These are phyloP conservation scores for Oreochromis aureus DNA, from an alignment of 2,113 vertebrate species.

Conservation along the genomic window DNA sequence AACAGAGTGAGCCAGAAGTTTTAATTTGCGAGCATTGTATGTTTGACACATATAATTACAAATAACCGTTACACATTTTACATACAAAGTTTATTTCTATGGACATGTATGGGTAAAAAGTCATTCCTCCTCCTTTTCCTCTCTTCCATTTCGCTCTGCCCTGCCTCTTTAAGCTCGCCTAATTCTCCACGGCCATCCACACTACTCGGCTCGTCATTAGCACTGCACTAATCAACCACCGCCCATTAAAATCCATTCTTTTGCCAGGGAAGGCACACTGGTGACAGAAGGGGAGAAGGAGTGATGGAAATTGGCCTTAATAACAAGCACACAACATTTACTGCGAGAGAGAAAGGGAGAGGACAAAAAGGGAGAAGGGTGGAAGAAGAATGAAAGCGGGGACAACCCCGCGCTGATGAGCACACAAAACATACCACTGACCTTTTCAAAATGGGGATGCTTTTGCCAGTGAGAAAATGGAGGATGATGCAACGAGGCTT, in stretches of 20 bases:
- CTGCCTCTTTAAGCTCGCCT: constrained; percentile 1
- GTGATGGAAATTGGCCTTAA: constrained; percentile 58
- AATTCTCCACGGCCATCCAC: background rate
- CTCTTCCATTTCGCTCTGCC: background rate
- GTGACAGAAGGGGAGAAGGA: constrained; percentile 20
- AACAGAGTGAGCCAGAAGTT: background rate
- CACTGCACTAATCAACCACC: constrained; percentile 41
- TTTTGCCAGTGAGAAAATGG: constrained; percentile 22
- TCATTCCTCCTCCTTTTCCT: background rate
- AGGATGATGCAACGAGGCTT: background rate
- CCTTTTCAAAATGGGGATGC: constrained; percentile 36
- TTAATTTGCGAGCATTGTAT: background rate
- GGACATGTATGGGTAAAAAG: background rate
- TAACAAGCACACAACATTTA: constrained; percentile 12
- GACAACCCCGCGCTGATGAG: background rate
- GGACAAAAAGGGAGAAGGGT: background rate
- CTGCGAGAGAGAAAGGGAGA: background rate
- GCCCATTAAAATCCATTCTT: constrained; percentile 41
- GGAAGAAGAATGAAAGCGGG: background rate
- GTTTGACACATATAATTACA: background rate
- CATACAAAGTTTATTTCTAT: background rate
- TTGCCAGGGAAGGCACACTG: background rate
- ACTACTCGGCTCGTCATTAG: constrained; percentile 30
- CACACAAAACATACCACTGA: background rate
- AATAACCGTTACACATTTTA: background rate